Base-by-base conservation (phyloP, 2,888 invertebrate species). In the Meiosimyza platycephala region DNA sequence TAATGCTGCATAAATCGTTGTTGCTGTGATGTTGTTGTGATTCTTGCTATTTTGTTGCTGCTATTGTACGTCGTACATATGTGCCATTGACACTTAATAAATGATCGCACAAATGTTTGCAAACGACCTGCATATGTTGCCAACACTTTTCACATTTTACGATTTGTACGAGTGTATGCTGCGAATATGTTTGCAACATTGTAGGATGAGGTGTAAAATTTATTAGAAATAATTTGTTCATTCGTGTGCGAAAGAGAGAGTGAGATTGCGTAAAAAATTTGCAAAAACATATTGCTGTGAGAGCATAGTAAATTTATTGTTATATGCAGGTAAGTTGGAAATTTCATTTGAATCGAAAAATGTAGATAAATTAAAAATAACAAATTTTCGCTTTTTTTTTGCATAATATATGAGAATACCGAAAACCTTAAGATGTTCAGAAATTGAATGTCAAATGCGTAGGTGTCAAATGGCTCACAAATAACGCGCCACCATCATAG, bases 61-160 rank as follows among this genome's bases (percentile, higher is more conserved):
- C 51, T 12, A 18, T 64, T 51, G 64, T 50, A 16, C 70, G 22
- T 63, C 70, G 22, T 63, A 63, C 62, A 62, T 70, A 54, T 63
- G 70, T 70, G 70, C 70, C 81, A 84, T 82, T 85, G 85, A 85
- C 85, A 85, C 84, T 85, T 85, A 85, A 85, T 84, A 85, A 85
- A 85, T 85, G 85, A 85, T 85, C 82, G 82, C 80, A 83, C 81
- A 83, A 84, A 83, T 83, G 83, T 82, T 76, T 74, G 76, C 76
- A 78, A 78, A 70, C 70, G 70, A 70, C 70, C 70, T 63, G 70
- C 63, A 70, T 70, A 70, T 70, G 70, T 70, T 70, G 70, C 63
- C 62, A 70, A 70, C 57, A 47, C 48, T 47, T 67, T 67, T 40
- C 40, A 40, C 40, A 40, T 40, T 40, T 40, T 40, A 40, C 40